Evolutionary conservation across 1,140 invertebrate genomes (phyloP).

Genomic region (Aphis gossypii): DNA sequence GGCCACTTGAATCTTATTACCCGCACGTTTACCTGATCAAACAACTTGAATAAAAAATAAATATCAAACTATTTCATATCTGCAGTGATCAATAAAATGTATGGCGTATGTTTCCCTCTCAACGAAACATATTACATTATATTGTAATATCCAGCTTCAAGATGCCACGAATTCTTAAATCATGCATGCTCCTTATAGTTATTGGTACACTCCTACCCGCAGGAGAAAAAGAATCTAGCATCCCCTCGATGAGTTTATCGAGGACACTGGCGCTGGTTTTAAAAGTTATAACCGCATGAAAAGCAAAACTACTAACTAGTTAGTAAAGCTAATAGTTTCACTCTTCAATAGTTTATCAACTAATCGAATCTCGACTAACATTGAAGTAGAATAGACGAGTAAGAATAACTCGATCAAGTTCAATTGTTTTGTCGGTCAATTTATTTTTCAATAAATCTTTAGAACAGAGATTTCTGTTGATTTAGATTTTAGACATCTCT

Average conservation of each 20-base stretch:
- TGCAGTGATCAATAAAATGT: not conserved
- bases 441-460: not conserved
- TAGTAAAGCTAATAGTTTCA: not conserved
- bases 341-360: not conserved
- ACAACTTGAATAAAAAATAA: not conserved
- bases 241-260: not conserved
- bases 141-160: not conserved
- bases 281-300: not conserved
- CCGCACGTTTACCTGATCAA: not conserved
- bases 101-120: not conserved
- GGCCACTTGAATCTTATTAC: conserved; percentile 9
- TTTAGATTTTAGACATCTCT: not conserved
- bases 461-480: not conserved
- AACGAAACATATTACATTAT: not conserved
- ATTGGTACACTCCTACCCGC: not conserved
- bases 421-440: not conserved
- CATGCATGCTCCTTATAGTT: not conserved
- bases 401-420: not conserved
- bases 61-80: not conserved
- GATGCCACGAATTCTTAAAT: not conserved
- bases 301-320: not conserved
- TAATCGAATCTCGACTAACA: not conserved
- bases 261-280: not conserved
- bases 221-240: not conserved
- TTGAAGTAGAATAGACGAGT: not conserved